These are phyloP conservation scores for Scolopax rusticola DNA, from an alignment of 2,797 vertebrate species.

Conservation along the genomic window DNA sequence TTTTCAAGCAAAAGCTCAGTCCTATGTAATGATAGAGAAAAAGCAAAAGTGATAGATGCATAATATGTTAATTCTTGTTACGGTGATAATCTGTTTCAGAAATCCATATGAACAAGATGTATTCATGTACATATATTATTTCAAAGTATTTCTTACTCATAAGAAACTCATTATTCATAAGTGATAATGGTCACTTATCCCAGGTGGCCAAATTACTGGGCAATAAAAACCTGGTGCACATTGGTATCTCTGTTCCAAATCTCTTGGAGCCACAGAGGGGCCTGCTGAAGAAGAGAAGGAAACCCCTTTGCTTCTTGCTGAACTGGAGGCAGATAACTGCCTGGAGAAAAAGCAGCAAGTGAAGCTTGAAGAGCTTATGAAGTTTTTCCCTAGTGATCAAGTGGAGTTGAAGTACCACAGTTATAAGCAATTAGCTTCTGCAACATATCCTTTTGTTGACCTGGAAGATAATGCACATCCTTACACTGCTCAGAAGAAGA, in stretches of 20 bases:
- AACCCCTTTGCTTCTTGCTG: neutral
- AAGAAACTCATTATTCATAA: too few species aligned
- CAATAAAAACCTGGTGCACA: neutral
- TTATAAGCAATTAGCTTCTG: slow-evolving; percentile 16
- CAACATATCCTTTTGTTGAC: slow-evolving; percentile 9
- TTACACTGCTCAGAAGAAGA: neutral
- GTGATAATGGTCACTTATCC: too few species aligned
- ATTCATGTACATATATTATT: neutral
- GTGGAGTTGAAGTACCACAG: neutral
- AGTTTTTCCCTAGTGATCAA: slow-evolving; percentile 22
- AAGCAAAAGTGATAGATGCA: neutral
- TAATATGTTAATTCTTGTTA: neutral
- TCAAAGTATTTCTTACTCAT: neutral
- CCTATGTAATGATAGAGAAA: neutral
- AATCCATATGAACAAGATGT: neutral
- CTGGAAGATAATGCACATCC: slow-evolving; percentile 13
- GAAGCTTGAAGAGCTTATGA: neutral
- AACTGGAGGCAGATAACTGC: neutral
- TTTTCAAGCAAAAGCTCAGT: neutral
- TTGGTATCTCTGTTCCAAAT: neutral
- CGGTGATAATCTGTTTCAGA: neutral
- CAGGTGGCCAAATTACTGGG: neutral
- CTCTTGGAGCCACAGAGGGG: neutral
- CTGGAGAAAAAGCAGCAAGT: slow-evolving; percentile 10
- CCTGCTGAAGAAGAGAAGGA: neutral